Conservation (phyloP, 2,797 vertebrate genomes). For the Gila robusta region DNA sequence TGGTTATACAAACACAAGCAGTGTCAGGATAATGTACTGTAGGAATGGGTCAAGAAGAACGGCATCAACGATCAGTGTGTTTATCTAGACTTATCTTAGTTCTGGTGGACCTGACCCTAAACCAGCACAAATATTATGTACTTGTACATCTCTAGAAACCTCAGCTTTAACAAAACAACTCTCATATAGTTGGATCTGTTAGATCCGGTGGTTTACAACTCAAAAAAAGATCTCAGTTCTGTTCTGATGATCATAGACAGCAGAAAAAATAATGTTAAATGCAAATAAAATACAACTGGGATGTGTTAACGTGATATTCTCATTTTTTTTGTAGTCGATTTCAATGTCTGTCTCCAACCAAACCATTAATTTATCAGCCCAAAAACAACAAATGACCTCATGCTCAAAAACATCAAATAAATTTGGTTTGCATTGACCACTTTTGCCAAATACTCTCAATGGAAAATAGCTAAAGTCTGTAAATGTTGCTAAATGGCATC, state of each 20-base stretch:
- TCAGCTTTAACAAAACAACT: not conserved
- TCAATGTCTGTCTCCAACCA: not conserved
- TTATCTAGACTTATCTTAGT: not conserved
- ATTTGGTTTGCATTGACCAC: not conserved
- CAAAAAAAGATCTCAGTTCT: not conserved
- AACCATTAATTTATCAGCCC: too few relatives aligned
- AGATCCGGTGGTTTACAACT: not conserved
- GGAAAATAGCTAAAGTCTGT: not conserved
- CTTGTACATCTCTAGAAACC: not conserved
- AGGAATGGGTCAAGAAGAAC: not conserved
- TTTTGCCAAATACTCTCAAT: not conserved
- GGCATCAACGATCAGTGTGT: not conserved
- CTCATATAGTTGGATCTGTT: not conserved
- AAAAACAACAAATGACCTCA: not conserved
- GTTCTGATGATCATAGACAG: not conserved
- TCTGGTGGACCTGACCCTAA: not conserved
- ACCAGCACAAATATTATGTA: not conserved
- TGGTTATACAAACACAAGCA: not conserved
- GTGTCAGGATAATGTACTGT: not conserved
- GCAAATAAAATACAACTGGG: not conserved
- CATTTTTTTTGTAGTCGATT: too few relatives aligned
- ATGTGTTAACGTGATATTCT: not conserved
- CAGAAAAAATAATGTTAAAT: not conserved
- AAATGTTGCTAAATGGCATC: not conserved
- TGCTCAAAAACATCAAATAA: not conserved